Evolutionary conservation across 2,888 invertebrate genomes (phyloP), one percentile per base, ranked within the genome.

Genomic region (Eupithecia tripunctaria): DNA sequence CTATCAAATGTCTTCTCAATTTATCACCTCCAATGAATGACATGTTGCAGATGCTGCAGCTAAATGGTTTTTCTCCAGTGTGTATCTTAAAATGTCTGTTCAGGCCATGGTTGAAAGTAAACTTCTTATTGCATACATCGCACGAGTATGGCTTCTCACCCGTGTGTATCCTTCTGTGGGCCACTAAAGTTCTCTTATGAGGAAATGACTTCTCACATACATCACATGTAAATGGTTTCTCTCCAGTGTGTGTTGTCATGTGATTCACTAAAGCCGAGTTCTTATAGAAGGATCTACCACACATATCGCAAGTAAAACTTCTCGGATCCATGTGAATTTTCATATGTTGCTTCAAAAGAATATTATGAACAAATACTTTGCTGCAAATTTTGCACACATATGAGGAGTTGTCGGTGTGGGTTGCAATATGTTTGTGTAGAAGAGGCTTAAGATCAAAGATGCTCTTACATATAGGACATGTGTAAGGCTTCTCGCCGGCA

Each of bases 131-230:
- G 32, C 73, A 74, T 21, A 70, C 68, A n/a, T 51, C 65, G n/a
- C 73, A 74, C 4, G 60, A 68, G 27, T 71, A 68, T 38, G 73
- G 73, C 14, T 64, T 74, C 25, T 71, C 73, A 14, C 67, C 71
- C 3, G 73, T 71, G 59, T 74, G 73, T n/a, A 59, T 71, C 32
- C 68, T 71, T 70, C 65, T 74, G 32, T 74, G 73, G 60, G 15
- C 67, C 56, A 68, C 64, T 71, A 32, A 71, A 74, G 32, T 43
- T 36, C 12, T 25, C 25, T 65, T 43, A 36, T 32, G 32, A 27
- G 41, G 41, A 51, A 72, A 77, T 32, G 76, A 62, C 38, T 77
- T 76, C 1, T 72, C 76, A n/a, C 77, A 77, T n/a, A 18, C 18
- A 25, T 56, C 51, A 65, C 77, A 77, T 18, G 67, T 67, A 63